Base-by-base conservation (phyloP, 1,140 invertebrate species). In the Odontomachus brunneus region DNA sequence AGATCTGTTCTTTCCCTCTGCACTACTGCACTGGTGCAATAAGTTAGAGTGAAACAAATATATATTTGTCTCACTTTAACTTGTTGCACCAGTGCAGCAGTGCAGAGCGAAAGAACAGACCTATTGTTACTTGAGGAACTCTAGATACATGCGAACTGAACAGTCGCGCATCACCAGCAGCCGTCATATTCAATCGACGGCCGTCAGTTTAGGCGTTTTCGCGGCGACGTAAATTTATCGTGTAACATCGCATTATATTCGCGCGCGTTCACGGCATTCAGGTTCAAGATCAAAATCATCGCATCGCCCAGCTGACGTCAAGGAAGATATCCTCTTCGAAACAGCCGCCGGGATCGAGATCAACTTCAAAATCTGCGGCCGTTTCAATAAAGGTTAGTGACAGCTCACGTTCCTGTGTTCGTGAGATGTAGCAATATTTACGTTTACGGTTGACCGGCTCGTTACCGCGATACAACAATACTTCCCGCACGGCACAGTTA, bases 361-460 rank as follows among this genome's bases (percentile, higher is more conserved):
- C n/a, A 55, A 17, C 19, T 7, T 78, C 22, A 7, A 44, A 57
- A 29, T 38, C 14, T 57, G 17, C 29, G 22, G 44, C 14, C 24
- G 22, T 4, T 57, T 57, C 22, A 12, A 9, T 55, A 29, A 29
- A 80, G 33, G 75, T 80, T 44, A 80, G 75, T 80, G 51, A 71
- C 51, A 29, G 3, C 51, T 80, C 67, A 44, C n/a, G 44, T 78
- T 74, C 49, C n/a, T n/a, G 1, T 55, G 0, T 24, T 4, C 17
- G 12, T 48, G 17, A 24, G 5, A 55, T 76, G 4, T n/a, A 76
- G 63, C 12, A 15, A 65, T 76, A 78, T 67, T 78, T 65, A 55
- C 26, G 17, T 44, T 71, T 57, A 44, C 5, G 17, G 17, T 3
- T 17, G 22, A 51, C 22, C 26, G 26, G 11, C 63, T 33, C 24